Evolutionary conservation across 2,113 vertebrate genomes (phyloP).

Genomic region (Pao palembangensis): DNA sequence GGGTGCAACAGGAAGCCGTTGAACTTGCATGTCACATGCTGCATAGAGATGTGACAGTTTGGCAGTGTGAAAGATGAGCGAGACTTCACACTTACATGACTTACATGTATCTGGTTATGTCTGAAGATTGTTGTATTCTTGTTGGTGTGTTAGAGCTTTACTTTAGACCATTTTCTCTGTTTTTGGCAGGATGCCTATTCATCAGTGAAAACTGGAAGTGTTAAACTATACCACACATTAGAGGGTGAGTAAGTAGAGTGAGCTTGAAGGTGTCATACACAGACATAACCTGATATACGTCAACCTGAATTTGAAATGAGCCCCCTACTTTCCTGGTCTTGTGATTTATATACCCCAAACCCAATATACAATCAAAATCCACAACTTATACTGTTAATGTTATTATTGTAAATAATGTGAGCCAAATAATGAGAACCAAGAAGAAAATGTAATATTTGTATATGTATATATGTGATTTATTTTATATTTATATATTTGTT

Average conservation of each 20-base stretch:
- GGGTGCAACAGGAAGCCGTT: constrained; percentile 52
- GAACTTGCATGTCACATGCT: constrained; percentile 8
- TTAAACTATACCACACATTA: constrained; percentile 79
- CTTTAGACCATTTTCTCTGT: constrained; percentile 26
- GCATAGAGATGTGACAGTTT: constrained; percentile 40
- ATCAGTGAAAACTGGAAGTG: constrained; percentile 77
- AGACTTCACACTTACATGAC: constrained; percentile 13
- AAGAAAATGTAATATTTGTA: no score
- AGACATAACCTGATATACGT: background rate
- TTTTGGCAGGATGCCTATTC: constrained; percentile 71
- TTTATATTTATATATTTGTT: background rate
- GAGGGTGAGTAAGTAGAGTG: constrained; percentile 76
- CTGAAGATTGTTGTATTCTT: constrained; percentile 8
- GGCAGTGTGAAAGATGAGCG: constrained; percentile 9
- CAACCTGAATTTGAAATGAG: background rate
- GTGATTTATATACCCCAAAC: no score
- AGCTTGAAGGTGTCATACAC: background rate
- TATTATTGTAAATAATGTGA: no score
- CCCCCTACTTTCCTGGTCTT: no score
- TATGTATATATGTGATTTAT: no score
- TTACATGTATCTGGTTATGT: constrained; percentile 4
- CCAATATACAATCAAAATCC: no score
- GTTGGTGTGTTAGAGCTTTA: constrained; percentile 1
- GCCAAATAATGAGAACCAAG: no score
- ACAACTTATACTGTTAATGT: no score